These are phyloP conservation scores for Dione vanillae DNA, from an alignment of 2,888 invertebrate genomes.

Conservation along the genomic window DNA sequence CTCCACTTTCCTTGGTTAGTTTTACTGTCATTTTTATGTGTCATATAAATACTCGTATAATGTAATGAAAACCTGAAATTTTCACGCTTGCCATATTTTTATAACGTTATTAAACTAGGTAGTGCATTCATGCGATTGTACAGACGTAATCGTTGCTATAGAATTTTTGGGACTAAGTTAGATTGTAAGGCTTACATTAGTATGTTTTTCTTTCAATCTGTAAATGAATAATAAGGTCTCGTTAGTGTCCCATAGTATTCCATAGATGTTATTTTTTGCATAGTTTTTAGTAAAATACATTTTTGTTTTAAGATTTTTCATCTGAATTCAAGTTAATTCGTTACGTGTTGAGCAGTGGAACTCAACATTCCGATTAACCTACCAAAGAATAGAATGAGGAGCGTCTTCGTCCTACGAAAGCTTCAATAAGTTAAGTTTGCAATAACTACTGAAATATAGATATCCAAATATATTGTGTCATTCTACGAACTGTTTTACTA, in stretches of 20 bases:
- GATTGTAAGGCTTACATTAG: not conserved
- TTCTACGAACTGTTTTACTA: not conserved
- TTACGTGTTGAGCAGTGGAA: not conserved
- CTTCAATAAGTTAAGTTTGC: too few relatives aligned
- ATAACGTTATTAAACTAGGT: not conserved
- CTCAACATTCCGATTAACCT: not conserved
- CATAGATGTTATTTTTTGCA: too few relatives aligned
- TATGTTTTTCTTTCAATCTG: too few relatives aligned
- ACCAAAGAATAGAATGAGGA: not conserved
- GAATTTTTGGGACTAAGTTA: not conserved
- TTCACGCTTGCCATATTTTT: constrained; percentile 5
- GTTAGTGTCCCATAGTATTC: too few relatives aligned
- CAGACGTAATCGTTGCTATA: not conserved
- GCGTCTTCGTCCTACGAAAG: too few relatives aligned
- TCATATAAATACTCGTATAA: not conserved
- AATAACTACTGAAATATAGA: not conserved
- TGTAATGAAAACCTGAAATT: not conserved
- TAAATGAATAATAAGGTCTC: too few relatives aligned
- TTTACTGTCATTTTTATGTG: constrained; percentile 13
- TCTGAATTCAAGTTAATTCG: not conserved
- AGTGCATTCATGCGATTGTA: not conserved
- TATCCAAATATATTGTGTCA: not conserved
- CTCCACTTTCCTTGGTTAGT: constrained; percentile 40
- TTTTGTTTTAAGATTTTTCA: too few relatives aligned
- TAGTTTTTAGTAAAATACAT: too few relatives aligned